Evolutionary conservation across 2,888 invertebrate species (phyloP).

Genomic region (Thera obeliscata): DNA sequence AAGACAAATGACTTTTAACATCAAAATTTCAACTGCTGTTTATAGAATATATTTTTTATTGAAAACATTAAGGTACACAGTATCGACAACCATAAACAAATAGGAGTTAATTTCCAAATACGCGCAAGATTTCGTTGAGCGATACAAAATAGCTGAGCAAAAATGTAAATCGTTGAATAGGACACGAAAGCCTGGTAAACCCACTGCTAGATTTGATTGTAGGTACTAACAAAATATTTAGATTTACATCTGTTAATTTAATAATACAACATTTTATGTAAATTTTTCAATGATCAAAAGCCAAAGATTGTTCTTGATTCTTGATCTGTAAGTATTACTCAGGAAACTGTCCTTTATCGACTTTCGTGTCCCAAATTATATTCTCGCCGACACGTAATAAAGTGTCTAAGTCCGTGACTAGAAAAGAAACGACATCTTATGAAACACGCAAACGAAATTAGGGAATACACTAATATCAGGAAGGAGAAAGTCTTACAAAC

Average conservation of each 20-base stretch:
- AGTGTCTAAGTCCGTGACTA: slow-evolving; percentile 70
- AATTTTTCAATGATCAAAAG: neutral
- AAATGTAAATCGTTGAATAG: slow-evolving; percentile 7
- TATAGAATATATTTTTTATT: slow-evolving; percentile 55
- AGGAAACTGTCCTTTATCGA: slow-evolving; percentile 34
- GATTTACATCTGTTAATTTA: neutral
- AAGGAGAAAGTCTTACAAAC: slow-evolving; percentile 55
- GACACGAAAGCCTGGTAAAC: slow-evolving; percentile 21
- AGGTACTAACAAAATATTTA: neutral
- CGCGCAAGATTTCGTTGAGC: slow-evolving; percentile 31
- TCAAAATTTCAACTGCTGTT: slow-evolving; percentile 64
- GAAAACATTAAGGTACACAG: slow-evolving; percentile 64
- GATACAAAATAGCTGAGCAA: slow-evolving; percentile 32
- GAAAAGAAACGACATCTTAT: slow-evolving; percentile 60
- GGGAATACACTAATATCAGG: slow-evolving; percentile 56
- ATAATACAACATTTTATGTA: neutral
- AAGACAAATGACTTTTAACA: slow-evolving; percentile 61
- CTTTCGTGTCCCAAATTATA: slow-evolving; percentile 50
- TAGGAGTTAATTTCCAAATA: slow-evolving; percentile 59
- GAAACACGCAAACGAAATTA: slow-evolving; percentile 63
- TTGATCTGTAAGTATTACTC: slow-evolving; percentile 23
- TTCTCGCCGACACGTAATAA: slow-evolving; percentile 53
- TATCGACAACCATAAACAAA: slow-evolving; percentile 69
- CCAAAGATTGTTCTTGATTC: slow-evolving; percentile 3
- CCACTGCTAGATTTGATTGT: neutral